Evolutionary conservation across 2,888 invertebrate species (phyloP), one percentile per base, ranked within the genome.

Genomic region (Tipula vernalis): DNA sequence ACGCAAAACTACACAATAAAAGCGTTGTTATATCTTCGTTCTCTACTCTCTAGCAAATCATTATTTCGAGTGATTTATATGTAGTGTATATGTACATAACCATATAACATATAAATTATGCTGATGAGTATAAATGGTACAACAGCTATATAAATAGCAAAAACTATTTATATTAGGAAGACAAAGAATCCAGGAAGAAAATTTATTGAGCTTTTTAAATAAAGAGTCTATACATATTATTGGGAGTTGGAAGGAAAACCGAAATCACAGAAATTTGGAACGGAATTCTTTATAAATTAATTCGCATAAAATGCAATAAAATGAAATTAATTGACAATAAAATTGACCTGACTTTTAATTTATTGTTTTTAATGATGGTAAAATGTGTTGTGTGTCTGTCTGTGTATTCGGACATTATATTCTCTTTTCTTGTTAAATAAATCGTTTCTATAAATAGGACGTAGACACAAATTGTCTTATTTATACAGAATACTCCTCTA

Each of bases 231-330:
- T 51, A 47, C 47, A 6, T n/a, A 15, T 51, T n/a, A 4, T n/a
- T 12, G 10, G 51, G 71, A 71, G 71, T 71, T 57, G 10, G 18
- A 71, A 12, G 71, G 28, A 71, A 12, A 28, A 12, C 71, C 71
- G 28, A 71, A 71, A 71, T 71, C 71, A 28, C 71, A 71, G 71
- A 8, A 18, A 71, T 71, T n/a, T 12, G 28, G 28, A 71, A 28
- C 3, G 71, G 28, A 71, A 71, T 71, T 71, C 71, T 71, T 71
- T 71, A 10, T 28, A 71, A 71, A 71, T 71, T 71, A 71, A 71
- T 71, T 71, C 71, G 71, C 71, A 71, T 71, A 71, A 71, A 71
- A 71, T 71, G 71, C 71, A 71, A 71, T 71, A 71, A 71, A 71
- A 71, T 4, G 71, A 71, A 71, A 71, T 71, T 71, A 71, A 71